phyloP scores from a whole-genome alignment of 30 jellyfish, hydroid and myxozoan genomes.

The Hydractinia echinata region DNA sequence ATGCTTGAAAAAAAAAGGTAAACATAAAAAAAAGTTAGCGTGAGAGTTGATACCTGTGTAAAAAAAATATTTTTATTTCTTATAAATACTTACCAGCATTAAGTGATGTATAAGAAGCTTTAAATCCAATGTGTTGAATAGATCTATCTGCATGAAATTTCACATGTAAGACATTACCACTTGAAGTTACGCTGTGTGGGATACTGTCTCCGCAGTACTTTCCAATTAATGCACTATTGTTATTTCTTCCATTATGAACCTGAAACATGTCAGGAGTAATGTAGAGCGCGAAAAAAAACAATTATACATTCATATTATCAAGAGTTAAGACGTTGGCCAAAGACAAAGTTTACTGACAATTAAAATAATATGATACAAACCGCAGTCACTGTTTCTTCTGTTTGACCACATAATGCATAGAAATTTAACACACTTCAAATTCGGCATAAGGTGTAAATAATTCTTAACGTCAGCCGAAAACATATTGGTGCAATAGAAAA shows the following conservation, averaged over 20 bases:
- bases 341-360: no score
- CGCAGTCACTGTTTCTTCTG: no score
- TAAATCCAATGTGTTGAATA: conserved; percentile 56
- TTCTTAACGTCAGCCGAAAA: no score
- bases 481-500: not conserved
- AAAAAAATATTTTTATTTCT: not conserved
- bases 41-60: not conserved
- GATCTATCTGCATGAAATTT: conserved; percentile 40
- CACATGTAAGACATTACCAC: conserved; percentile 38
- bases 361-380: no score
- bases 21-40: not conserved
- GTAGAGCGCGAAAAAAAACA: no score
- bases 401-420: no score
- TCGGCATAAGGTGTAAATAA: no score
- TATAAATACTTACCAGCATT: conserved; percentile 41
- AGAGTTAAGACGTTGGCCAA: no score
- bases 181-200: conserved; percentile 32
- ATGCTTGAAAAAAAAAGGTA: conserved; percentile 38
- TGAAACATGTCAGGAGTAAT: not conserved
- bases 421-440: no score
- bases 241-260: conserved; percentile 20
- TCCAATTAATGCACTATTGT: conserved; percentile 10
- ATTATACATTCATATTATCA: no score
- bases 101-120: conserved; percentile 53
- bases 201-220: conserved; percentile 23